Base-by-base conservation (phyloP, 2,888 invertebrate species). In the Apamea sordens region DNA sequence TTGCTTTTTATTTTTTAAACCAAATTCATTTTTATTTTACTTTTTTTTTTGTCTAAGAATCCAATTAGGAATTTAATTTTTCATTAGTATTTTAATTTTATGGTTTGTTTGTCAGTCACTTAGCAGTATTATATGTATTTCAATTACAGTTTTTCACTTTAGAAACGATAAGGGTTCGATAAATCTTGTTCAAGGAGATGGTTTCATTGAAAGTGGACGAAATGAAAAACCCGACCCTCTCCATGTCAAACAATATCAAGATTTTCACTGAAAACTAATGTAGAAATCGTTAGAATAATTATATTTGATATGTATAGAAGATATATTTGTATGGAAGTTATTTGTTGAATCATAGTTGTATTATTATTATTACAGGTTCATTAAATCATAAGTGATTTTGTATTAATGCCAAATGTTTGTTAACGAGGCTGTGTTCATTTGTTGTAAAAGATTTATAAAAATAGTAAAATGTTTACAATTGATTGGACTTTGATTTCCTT, bases 141-240 rank as follows among this genome's bases (percentile, higher is more conserved):
- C 89, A 91, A 93, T 96, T 96, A 85, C 96, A 96, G 96, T 96
- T 93, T 95, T 94, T 92, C 96, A 95, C 92, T 96, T 95, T 96
- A 96, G 95, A 96, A 93, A 94, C 94, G 90, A 94, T 96, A 96
- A 95, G 95, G 93, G 95, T 96, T 90, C 95, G 95, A 90, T 96
- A 96, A 85, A 94, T 95, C 88, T 94, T 94, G 94, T 95, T 95
- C 93, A 95, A 95, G 95, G 95, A 94, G 91, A 91, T 90, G 85
- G 89, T 88, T 87, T 84, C 86, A 71, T 89, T 91, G 89, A 89
- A 86, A 83, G 87, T 88, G 88, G 89, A 90, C 82, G 80, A 78
- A 73, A 82, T 80, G 72, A 88, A 86, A 63, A 88, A 79, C 65
- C 78, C 79, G 71, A 82, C 82, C 79, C 80, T 87, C 78, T 79